Conservation (phyloP, 2,888 invertebrate species). For the Oscheius myriophilus region DNA sequence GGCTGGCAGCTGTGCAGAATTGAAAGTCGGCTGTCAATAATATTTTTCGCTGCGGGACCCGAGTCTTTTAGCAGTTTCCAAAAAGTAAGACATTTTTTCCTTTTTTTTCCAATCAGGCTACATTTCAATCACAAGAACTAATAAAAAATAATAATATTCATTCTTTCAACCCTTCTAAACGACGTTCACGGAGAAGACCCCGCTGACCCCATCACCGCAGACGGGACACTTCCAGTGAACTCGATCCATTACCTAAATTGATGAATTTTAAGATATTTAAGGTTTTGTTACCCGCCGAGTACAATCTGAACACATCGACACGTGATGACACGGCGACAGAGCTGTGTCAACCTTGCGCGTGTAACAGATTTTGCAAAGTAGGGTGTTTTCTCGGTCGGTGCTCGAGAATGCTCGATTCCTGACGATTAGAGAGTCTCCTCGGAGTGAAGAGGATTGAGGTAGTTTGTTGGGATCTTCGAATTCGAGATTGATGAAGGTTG, state of each 20-base stretch:
- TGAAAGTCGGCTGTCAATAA: too few species aligned
- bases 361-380: constrained; percentile 24
- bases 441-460: neutral
- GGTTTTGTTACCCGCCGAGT: too few species aligned
- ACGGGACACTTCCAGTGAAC: constrained; percentile 21
- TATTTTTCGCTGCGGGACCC: too few species aligned
- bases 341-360: constrained; percentile 24
- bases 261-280: too few species aligned
- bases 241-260: constrained; percentile 21
- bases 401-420: constrained; percentile 11
- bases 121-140: too few species aligned
- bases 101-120: too few species aligned
- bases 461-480: constrained; percentile 22
- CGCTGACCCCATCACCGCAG: constrained; percentile 14
- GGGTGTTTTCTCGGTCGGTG: constrained; percentile 12
- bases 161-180: neutral
- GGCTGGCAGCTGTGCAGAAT: too few species aligned
- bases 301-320: constrained; percentile 20
- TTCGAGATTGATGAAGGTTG: constrained; percentile 13
- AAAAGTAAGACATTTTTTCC: too few species aligned
- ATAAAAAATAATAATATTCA: too few species aligned
- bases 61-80: too few species aligned
- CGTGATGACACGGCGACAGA: constrained; percentile 21
- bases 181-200: constrained; percentile 18
- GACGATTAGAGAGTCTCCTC: constrained; percentile 10